Conservation (phyloP, 2,797 vertebrate species). For the Phataginus tetradactyla region DNA sequence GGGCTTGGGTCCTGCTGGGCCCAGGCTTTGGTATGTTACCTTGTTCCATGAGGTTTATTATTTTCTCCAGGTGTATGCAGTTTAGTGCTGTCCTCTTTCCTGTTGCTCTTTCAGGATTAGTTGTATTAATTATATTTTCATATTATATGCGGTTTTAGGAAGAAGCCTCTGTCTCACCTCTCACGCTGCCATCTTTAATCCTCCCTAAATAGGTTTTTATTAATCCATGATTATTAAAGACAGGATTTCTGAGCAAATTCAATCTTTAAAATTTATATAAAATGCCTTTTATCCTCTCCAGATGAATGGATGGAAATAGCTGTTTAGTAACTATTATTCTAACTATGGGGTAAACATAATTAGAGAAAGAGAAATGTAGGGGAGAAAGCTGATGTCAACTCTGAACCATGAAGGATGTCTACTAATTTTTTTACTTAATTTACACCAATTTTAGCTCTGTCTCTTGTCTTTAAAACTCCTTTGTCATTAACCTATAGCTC, state of each 20-base stretch:
- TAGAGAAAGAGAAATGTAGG: background rate
- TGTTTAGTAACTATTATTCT: background rate
- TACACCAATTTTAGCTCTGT: background rate
- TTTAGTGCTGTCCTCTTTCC: too few species aligned
- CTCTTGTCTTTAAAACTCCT: constrained; percentile 8
- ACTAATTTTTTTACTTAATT: background rate
- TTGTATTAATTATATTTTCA: too few species aligned
- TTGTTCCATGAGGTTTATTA: too few species aligned
- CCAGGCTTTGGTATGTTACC: too few species aligned
- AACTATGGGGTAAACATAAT: background rate
- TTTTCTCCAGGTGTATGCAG: too few species aligned
- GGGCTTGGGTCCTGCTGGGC: too few species aligned
- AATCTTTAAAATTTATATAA: background rate
- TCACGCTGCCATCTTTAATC: too few species aligned
- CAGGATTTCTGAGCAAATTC: background rate
- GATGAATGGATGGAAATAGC: background rate
- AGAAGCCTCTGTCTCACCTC: too few species aligned
- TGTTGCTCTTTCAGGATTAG: too few species aligned
- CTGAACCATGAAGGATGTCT: background rate
- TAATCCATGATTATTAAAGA: background rate
- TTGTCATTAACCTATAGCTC: background rate
- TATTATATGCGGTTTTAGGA: too few species aligned
- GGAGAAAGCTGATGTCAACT: background rate
- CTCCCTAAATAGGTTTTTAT: background rate
- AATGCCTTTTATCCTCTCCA: background rate